Evolutionary conservation across 2,888 invertebrate genomes (phyloP), one percentile per base, ranked within the genome.

Genomic region (Leptinotarsa juncta): DNA sequence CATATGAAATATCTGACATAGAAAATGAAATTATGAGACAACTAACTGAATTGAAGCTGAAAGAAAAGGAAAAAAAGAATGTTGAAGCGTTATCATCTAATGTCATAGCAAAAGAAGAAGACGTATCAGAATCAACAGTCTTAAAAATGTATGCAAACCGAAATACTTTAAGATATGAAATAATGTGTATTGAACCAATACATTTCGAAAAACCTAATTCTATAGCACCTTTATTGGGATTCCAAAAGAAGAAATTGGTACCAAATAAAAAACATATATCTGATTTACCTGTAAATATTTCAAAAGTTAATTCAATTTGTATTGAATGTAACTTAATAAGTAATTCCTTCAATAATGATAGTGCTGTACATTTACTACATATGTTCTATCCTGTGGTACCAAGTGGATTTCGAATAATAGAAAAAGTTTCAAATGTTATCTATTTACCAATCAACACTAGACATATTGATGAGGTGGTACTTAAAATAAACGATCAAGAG

Each of bases 101-200:
- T 55, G 3, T 5, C 18, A 55, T n/a, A n/a, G 20, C 55, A 18
- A 55, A 55, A 18, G 18, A 55, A 15, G n/a, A 15, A 2, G 55
- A 55, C 2, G 4, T 16, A 55, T 55, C 18, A 16, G n/a, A 55
- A 55, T 7, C 7, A 7, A 55, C 55, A 14, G 18, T 18, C n/a
- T 5, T 14, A 14, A 55, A 55, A 55, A 4, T 55, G 18, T 55
- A 55, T 55, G 55, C 1, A 55, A 55, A 55, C 18, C 16, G n/a
- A n/a, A 50, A 50, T 50, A 50, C 50, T 50, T 50, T 50, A 4
- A 55, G 20, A 55, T 55, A 55, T 55, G 55, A 55, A n/a, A 55
- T 55, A 3, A 55, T 55, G 5, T n/a, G 20, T 0, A n/a, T 18
- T 3, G 18, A 55, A n/a, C 15, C n/a, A 2, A 55, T 55, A 3